phyloP scores from a whole-genome alignment of 1,140 invertebrate genomes.

The Drosophila kepulauana region DNA sequence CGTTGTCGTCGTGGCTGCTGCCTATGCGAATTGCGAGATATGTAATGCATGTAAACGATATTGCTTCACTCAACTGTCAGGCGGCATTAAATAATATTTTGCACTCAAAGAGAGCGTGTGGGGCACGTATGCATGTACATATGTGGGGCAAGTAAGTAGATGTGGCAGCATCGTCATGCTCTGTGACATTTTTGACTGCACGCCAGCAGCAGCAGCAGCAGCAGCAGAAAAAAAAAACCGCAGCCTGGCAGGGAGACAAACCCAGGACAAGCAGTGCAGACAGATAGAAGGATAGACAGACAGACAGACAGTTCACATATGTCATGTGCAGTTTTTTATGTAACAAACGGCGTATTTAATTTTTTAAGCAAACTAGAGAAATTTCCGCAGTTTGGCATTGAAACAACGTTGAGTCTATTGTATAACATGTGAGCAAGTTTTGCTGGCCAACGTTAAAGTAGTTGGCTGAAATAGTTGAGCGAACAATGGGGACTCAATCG shows the following conservation, averaged over 20 bases:
- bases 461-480: constrained; percentile 6
- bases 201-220: constrained; percentile 37
- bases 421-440: constrained; percentile 1
- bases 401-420: constrained; percentile 35
- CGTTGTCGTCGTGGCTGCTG: not conserved
- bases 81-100: constrained; percentile 82
- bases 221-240: constrained; percentile 16
- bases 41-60: constrained; percentile 81
- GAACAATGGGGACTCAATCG: constrained; percentile 24
- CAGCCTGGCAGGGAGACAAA: constrained; percentile 20
- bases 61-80: constrained; percentile 80
- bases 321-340: constrained; percentile 72
- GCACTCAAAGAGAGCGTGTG: constrained; percentile 22
- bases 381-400: constrained; percentile 49
- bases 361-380: constrained; percentile 67
- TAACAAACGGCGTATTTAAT: constrained; percentile 66
- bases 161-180: constrained; percentile 40
- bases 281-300: constrained; percentile 8
- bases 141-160: constrained; percentile 18
- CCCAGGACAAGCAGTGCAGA: not conserved
- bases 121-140: not conserved
- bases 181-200: constrained; percentile 80
- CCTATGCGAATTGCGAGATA: constrained; percentile 37
- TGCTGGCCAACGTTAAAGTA: constrained; percentile 11
- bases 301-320: constrained; percentile 38